Conservation (phyloP, 2,797 vertebrate genomes). For the Anas flavirostris region DNA sequence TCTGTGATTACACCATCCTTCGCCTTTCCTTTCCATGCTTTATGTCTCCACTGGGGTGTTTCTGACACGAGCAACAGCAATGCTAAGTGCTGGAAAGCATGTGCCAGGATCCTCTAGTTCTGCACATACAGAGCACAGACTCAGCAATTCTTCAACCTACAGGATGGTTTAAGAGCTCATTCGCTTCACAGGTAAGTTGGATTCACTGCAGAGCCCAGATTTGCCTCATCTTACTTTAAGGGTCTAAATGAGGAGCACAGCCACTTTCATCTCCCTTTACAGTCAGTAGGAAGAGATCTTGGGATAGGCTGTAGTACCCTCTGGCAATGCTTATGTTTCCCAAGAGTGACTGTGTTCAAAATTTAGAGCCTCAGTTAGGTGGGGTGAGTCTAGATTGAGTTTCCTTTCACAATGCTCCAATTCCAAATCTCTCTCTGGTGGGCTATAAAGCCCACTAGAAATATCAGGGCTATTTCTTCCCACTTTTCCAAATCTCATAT, state of each 20-base stretch:
- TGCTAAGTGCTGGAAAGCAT: background rate
- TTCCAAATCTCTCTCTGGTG: conserved; percentile 25
- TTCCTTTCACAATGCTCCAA: conserved; percentile 6
- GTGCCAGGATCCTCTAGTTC: background rate
- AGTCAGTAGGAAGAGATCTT: conserved; percentile 8
- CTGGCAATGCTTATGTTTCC: conserved; percentile 46
- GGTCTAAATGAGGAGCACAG: conserved; percentile 6
- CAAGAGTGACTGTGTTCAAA: conserved; percentile 22
- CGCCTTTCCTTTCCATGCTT: background rate
- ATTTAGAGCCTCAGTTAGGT: conserved; percentile 38
- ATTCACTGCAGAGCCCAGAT: background rate
- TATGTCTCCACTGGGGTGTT: background rate
- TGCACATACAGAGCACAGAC: background rate
- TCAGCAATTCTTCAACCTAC: background rate
- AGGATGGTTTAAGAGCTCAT: background rate
- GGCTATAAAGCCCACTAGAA: conserved; percentile 5
- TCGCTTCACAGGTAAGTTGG: conserved; percentile 26
- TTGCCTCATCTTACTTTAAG: conserved; percentile 14
- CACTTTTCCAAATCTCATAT: conserved; percentile 48
- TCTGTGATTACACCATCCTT: background rate
- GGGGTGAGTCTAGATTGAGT: background rate
- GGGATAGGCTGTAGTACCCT: conserved; percentile 19
- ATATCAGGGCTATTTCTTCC: conserved; percentile 21
- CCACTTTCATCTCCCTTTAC: conserved; percentile 19
- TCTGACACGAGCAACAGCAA: background rate